A percentile compares a stretch with the other conserved stretches of the same genome.
These are phyloP conservation scores for Helleia helle DNA, from an alignment of 2,888 invertebrate genomes.

Conservation along the genomic window DNA sequence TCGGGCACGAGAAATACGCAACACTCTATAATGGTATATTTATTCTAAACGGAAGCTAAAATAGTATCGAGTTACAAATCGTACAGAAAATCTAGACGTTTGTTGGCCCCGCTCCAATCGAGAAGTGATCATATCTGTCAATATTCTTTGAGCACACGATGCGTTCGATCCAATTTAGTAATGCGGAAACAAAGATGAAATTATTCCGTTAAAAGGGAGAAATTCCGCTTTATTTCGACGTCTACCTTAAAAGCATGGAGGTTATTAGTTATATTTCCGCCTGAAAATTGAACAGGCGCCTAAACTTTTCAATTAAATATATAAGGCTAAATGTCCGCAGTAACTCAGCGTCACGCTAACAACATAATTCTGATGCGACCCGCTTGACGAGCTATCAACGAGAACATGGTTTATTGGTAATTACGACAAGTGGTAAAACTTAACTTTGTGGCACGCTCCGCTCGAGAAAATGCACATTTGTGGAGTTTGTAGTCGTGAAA, in stretches of 20 bases:
- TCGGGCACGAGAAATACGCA: conserved; percentile 51
- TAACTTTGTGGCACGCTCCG: conserved; percentile 48
- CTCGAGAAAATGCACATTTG: conserved; percentile 56
- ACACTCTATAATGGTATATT: conserved; percentile 60
- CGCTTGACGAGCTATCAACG: conserved; percentile 43
- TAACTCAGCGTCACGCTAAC: conserved; percentile 52
- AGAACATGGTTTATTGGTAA: conserved; percentile 61
- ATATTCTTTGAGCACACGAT: conserved; percentile 63
- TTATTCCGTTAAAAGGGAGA: conserved; percentile 24
- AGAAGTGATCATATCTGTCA: conserved; percentile 73
- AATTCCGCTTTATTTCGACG: conserved; percentile 1
- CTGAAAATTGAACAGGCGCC: conserved; percentile 49
- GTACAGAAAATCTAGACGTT: conserved; percentile 61
- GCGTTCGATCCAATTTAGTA: conserved; percentile 44
- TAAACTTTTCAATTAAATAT: conserved; percentile 69
- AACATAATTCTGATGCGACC: conserved; percentile 52
- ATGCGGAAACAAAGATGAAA: conserved; percentile 31
- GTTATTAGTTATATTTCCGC: not conserved
- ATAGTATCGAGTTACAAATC: conserved; percentile 64
- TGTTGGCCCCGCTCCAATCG: conserved; percentile 66
- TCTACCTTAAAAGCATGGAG: not conserved
- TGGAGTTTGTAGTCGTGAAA: conserved; percentile 57
- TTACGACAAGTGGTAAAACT: conserved; percentile 59
- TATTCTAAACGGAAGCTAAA: conserved; percentile 65
- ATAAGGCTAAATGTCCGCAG: conserved; percentile 60